These are phyloP conservation scores for Odontocolon sp. DNA, from an alignment of 2,888 invertebrate species.

Conservation along the genomic window DNA sequence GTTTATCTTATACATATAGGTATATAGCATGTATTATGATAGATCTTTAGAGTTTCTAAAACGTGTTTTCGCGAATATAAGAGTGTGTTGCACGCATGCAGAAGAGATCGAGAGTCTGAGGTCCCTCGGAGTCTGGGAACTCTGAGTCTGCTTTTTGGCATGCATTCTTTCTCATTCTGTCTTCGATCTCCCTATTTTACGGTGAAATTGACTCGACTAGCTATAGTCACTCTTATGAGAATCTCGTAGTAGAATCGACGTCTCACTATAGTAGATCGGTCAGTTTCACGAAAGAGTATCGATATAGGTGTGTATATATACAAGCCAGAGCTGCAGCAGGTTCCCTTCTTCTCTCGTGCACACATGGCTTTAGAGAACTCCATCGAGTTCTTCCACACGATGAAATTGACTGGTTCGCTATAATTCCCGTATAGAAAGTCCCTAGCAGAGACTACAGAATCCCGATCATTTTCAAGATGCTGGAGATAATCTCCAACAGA, in stretches of 20 bases:
- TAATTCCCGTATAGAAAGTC: no score
- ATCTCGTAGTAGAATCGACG: no score
- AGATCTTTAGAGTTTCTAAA: conserved; percentile 52
- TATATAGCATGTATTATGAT: conserved; percentile 20
- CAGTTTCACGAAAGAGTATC: no score
- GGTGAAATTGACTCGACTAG: no score
- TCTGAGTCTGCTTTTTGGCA: conserved; percentile 55
- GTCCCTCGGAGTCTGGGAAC: conserved; percentile 57
- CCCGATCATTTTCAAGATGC: no score
- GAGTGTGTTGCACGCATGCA: conserved; percentile 51
- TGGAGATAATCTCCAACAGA: no score
- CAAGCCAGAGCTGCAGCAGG: conserved; percentile 45
- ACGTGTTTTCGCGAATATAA: conserved; percentile 55
- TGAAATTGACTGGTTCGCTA: no score
- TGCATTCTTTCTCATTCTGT: conserved; percentile 57
- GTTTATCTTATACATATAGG: no score
- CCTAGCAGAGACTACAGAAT: no score
- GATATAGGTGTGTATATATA: neutral
- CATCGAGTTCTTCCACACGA: conserved; percentile 16
- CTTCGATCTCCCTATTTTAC: no score
- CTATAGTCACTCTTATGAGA: neutral
- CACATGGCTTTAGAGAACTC: conserved; percentile 49
- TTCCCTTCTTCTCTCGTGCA: conserved; percentile 47
- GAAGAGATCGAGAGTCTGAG: conserved; percentile 27
- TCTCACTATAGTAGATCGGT: no score